Evolutionary conservation across 2,888 invertebrate genomes (phyloP).

Genomic region (Macroteleia sp.): DNA sequence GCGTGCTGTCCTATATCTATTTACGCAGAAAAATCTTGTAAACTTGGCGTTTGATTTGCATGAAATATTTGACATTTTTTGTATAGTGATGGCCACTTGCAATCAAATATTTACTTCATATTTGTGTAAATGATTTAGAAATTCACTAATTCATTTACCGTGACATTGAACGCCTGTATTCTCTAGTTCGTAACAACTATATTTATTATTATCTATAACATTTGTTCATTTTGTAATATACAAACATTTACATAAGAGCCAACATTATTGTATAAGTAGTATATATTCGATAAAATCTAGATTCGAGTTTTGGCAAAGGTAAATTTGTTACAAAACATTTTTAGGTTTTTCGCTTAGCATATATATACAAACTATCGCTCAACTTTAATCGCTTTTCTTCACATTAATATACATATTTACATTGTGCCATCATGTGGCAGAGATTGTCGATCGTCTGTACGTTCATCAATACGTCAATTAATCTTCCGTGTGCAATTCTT

Average conservation of each 20-base stretch:
- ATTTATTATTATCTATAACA: conserved; percentile 55
- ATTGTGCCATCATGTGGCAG: conserved; percentile 73
- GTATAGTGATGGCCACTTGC: conserved; percentile 11
- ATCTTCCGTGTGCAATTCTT: conserved; percentile 23
- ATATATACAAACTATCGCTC: conserved; percentile 72
- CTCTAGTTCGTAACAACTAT: conserved; percentile 58
- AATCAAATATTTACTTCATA: conserved; percentile 1
- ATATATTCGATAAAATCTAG: conserved; percentile 66
- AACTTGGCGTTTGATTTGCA: conserved; percentile 67
- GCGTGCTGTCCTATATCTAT: conserved; percentile 66
- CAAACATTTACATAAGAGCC: conserved; percentile 80
- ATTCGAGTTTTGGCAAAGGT: conserved; percentile 80
- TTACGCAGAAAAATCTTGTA: conserved; percentile 72
- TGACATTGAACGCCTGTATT: conserved; percentile 14
- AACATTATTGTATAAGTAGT: conserved; percentile 76
- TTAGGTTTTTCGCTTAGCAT: conserved; percentile 68
- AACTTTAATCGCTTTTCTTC: conserved; percentile 74
- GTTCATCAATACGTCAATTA: conserved; percentile 51
- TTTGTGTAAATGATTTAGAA: conserved; percentile 11
- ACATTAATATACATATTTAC: conserved; percentile 78
- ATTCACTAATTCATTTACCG: conserved; percentile 9
- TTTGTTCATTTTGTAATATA: conserved; percentile 75
- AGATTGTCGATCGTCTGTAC: conserved; percentile 79
- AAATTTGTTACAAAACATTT: conserved; percentile 77
- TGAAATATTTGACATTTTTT: conserved; percentile 42